Evolutionary conservation across 1,140 invertebrate genomes (phyloP), one percentile per base, ranked within the genome.

Genomic region (Battus philenor): DNA sequence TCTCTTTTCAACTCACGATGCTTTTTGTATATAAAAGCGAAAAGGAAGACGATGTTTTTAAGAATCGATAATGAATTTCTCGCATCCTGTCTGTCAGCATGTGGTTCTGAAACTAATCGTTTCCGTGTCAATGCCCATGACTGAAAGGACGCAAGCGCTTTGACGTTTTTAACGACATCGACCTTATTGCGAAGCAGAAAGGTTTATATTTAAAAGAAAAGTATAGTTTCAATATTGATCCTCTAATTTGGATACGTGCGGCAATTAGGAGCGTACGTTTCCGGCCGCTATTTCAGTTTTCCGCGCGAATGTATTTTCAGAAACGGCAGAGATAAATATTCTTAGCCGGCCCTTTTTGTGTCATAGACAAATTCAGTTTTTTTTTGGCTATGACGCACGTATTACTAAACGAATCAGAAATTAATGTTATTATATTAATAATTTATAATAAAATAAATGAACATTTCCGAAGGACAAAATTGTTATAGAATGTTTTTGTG

Each of bases 101-200:
- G 76, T 69, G 74, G 65, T 59, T 72, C 59, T 70, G 68, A 76
- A 78, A 81, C 77, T 78, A 81, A 81, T 81, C 74, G 74, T 77
- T 78, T 78, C 77, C 77, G 72, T 50, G 59, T 58, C 18, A 27
- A 30, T 39, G 10, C 24, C 26, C 10, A 16, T 29, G 29, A 39
- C 5, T 7, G 29, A 41, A 80, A 72, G n/a, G 49, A 10, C 43
- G 0, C 59, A 74, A 54, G n/a, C 38, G 2, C 6, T 24, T 20
- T 4, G 6, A n/a, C 10, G 11, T 12, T 4, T 8, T 16, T 36
- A 10, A 8, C 29, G 22, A 51, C 45, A 46, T 39, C 20, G 22
- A 34, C 29, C 31, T 41, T 53, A 55, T n/a, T 0, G 1, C 0
- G 0, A 2, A 5, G 0, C 0, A n/a, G 27, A 36, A 58, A 34